Evolutionary conservation across 2,888 invertebrate genomes (phyloP), one percentile per base, ranked within the genome.

Genomic region (Eupsilia transversa): DNA sequence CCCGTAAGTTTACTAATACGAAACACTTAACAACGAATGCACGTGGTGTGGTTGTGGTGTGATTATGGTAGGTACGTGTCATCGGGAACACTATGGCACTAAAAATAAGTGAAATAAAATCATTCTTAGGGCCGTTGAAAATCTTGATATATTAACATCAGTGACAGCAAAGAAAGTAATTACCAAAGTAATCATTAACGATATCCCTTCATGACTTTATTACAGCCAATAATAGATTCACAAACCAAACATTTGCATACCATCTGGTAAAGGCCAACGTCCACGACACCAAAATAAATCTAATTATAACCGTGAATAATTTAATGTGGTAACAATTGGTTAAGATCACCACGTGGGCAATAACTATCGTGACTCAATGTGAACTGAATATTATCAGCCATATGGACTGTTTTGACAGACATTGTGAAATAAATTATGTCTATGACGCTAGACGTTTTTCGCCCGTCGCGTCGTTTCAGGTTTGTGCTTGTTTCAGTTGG

Each of bases 221-320:
- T 41, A 20, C 27, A 35, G 2, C 43, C 38, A 77, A 35, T 56
- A 77, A 72, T 72, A 82, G 71, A 77, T 72, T 56, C 0, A 61
- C 65, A 72, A 66, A 75, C 61, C 52, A 14, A 57, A 57, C 72
- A 82, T 82, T 83, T 66, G 71, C 54, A 46, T n/a, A 27, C 60
- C 80, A 83, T 80, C 46, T 65, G 86, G 77, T 69, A 64, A 86
- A 82, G 78, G 82, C 43, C 59, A 75, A 74, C 52, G 72, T 75
- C 59, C 69, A 79, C 54, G 14, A 70, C n/a, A 66, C 41, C 59
- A 72, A 74, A 81, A 81, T 67, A 75, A 74, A 79, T 79, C 85
- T 85, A 87, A 86, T 86, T 85, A 79, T 86, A 86, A 46, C 69
- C 20, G 59, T 85, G 77, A 86, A 69, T 74, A 81, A 79, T 79